A percentile compares a stretch with the other conserved stretches of the same genome.
Evolutionary conservation across 2,888 invertebrate species (phyloP).

Genomic region (Thumatha senex): DNA sequence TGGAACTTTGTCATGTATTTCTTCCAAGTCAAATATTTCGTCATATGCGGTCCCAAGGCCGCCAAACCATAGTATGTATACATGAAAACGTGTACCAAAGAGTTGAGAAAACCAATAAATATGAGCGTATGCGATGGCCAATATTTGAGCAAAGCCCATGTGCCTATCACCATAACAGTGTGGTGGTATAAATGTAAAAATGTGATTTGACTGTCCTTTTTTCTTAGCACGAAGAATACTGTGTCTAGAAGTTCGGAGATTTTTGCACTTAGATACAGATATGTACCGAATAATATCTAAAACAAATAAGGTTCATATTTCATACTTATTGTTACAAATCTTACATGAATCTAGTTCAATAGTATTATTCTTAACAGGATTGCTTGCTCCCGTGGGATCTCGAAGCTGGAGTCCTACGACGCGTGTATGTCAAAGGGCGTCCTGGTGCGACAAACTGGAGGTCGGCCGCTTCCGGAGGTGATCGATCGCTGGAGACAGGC

Average conservation of each 20-base stretch:
- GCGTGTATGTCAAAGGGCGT: too few relatives aligned
- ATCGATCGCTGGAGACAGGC: too few relatives aligned
- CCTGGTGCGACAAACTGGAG: too few relatives aligned
- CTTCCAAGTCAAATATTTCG: conserved; percentile 93
- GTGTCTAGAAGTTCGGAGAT: conserved; percentile 90
- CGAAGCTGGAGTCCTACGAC: too few relatives aligned
- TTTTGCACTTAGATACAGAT: conserved; percentile 90
- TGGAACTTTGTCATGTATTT: conserved; percentile 92
- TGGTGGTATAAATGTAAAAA: conserved; percentile 96
- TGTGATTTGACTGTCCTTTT: conserved; percentile 89
- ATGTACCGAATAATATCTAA: conserved; percentile 73
- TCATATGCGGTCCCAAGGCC: conserved; percentile 88
- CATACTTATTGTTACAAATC: conserved; percentile 40
- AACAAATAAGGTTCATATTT: conserved; percentile 19
- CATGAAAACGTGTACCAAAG: conserved; percentile 92
- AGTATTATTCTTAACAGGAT: too few relatives aligned
- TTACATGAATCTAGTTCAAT: too few relatives aligned
- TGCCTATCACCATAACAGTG: conserved; percentile 87
- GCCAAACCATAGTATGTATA: conserved; percentile 91
- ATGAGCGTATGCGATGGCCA: conserved; percentile 89
- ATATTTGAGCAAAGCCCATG: conserved; percentile 90
- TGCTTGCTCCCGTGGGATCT: too few relatives aligned
- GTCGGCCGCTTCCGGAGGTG: too few relatives aligned
- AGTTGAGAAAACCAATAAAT: conserved; percentile 88
- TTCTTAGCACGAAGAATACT: conserved; percentile 94